These are phyloP conservation scores for Silurus glanis DNA, from an alignment of 2,113 vertebrate species.

Conservation along the genomic window DNA sequence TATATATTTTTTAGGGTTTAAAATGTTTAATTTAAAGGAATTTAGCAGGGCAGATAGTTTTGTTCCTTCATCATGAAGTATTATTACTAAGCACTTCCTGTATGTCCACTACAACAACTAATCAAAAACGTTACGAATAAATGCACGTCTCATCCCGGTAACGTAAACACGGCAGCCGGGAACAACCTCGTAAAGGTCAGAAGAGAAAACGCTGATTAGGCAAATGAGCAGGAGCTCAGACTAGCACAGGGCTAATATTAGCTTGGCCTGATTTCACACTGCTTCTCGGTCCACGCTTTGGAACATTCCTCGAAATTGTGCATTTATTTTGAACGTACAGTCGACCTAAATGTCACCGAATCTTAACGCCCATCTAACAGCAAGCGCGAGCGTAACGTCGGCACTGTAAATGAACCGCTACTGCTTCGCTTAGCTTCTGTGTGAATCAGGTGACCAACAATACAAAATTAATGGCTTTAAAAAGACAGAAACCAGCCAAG, in stretches of 20 bases:
- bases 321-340: neutral
- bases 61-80: too few species aligned
- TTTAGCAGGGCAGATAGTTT: too few species aligned
- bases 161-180: neutral
- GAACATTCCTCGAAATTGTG: neutral
- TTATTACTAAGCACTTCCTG: neutral
- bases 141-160: neutral
- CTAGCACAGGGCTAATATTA: slow-evolving; percentile 18
- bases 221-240: neutral
- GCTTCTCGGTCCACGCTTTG: neutral
- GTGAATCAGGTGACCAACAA: neutral
- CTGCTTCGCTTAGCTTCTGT: neutral
- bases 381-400: neutral
- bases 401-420: neutral
- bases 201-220: slow-evolving; percentile 7
- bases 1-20: too few species aligned
- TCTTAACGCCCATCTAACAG: neutral
- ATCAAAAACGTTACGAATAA: slow-evolving; percentile 10
- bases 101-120: neutral
- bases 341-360: neutral
- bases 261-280: neutral
- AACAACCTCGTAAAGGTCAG: slow-evolving; percentile 20
- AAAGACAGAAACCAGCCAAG: neutral
- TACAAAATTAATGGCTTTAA: neutral
- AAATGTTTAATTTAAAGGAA: too few species aligned